A percentile compares a stretch with the other conserved stretches of the same genome.
phyloP scores from a whole-genome alignment of 2,888 invertebrate species.

The Hofmannophila pseudospretella region DNA sequence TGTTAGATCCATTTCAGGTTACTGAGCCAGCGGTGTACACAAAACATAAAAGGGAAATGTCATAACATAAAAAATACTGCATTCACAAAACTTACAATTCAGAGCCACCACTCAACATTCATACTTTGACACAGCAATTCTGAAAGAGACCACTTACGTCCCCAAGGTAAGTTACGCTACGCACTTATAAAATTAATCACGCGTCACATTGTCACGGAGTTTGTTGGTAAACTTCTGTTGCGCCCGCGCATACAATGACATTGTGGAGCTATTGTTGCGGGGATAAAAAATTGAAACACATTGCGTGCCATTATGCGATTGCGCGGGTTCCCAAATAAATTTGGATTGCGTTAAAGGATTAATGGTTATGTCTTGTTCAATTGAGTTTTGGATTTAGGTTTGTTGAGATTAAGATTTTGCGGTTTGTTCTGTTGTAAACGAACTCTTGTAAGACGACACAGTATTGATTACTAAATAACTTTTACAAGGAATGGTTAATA shows the following conservation, averaged over 20 bases:
- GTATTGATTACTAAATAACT: too few species aligned
- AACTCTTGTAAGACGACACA: too few species aligned
- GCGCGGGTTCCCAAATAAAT: conserved; percentile 48
- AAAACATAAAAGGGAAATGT: too few species aligned
- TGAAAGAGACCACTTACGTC: conserved; percentile 46
- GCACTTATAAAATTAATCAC: conserved; percentile 68
- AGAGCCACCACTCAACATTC: too few species aligned
- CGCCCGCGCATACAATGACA: conserved; percentile 37
- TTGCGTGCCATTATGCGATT: conserved; percentile 26
- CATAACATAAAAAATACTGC: too few species aligned
- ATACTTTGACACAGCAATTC: conserved; percentile 28
- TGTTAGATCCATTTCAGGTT: too few species aligned
- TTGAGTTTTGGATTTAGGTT: conserved; percentile 2
- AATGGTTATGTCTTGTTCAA: conserved; percentile 45
- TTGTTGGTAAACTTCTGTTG: conserved; percentile 68
- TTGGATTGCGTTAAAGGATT: conserved; percentile 36
- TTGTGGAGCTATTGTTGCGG: conserved; percentile 27
- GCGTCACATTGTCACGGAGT: conserved; percentile 48
- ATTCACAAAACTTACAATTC: too few species aligned
- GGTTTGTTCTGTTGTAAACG: too few species aligned
- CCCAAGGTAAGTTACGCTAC: conserved; percentile 17
- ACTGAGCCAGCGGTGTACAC: too few species aligned
- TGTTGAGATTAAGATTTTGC: too few species aligned
- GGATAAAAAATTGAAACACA: conserved; percentile 34
- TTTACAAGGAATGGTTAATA: too few species aligned